A percentile compares a stretch with the other conserved stretches of the same genome.
phyloP scores from a whole-genome alignment of 2,113 vertebrate genomes.

The Gorsachius goisagi region DNA sequence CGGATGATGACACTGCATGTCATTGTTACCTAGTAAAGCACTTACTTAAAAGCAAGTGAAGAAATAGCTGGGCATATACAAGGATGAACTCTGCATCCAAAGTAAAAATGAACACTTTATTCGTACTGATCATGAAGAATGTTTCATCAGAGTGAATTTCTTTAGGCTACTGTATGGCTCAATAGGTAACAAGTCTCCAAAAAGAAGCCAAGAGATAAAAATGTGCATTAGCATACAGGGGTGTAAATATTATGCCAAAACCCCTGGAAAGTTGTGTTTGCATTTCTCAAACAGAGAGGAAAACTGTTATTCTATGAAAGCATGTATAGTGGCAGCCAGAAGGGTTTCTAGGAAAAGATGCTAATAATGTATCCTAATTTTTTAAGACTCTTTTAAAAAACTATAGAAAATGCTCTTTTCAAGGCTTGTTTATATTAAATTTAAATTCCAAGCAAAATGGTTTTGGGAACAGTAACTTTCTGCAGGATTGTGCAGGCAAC shows the following conservation, averaged over 20 bases:
- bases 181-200: background rate
- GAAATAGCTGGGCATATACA: background rate
- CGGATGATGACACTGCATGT: rapidly evolving
- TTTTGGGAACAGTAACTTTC: background rate
- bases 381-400: background rate
- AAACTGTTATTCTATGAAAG: background rate
- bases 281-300: background rate
- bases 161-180: background rate
- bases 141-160: background rate
- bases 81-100: background rate
- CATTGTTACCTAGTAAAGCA: background rate
- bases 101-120: background rate
- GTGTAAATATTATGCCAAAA: background rate
- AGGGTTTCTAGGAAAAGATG: background rate
- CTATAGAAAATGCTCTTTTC: background rate
- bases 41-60: background rate
- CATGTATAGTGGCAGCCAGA: background rate
- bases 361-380: background rate
- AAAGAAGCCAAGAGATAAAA: background rate
- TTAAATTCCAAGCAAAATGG: background rate
- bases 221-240: background rate
- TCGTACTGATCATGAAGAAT: background rate
- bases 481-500: background rate
- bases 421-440: background rate
- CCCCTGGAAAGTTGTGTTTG: background rate